phyloP scores from a whole-genome alignment of 2,888 invertebrate species.

The Melinopterus prodromus region DNA sequence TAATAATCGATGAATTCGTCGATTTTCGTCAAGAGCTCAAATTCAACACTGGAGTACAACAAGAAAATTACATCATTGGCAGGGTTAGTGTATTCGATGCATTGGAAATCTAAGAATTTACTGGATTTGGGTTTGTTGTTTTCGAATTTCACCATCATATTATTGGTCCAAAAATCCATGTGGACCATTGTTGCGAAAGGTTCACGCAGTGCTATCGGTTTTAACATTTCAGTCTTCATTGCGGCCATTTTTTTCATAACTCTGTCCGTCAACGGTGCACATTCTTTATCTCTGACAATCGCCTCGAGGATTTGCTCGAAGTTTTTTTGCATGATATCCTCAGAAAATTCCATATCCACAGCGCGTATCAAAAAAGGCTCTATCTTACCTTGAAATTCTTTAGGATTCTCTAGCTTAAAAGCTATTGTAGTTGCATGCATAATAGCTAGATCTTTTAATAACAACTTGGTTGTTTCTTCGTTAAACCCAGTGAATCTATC shows the following conservation, averaged over 20 bases:
- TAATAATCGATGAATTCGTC: constrained; percentile 62
- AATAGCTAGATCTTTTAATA: constrained; percentile 60
- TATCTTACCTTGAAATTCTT: constrained; percentile 55
- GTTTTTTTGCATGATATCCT: constrained; percentile 34
- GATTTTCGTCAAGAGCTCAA: constrained; percentile 54
- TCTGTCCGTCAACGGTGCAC: constrained; percentile 10
- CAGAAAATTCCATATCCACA: constrained; percentile 16
- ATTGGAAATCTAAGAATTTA: constrained; percentile 68
- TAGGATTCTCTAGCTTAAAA: constrained; percentile 59
- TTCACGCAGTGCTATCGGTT: not conserved
- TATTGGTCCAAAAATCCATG: constrained; percentile 28
- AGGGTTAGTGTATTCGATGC: constrained; percentile 62
- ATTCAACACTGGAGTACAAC: constrained; percentile 61
- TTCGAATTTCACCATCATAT: constrained; percentile 59
- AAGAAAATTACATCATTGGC: constrained; percentile 64
- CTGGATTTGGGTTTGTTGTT: constrained; percentile 46
- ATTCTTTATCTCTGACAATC: constrained; percentile 31
- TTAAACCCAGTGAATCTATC: constrained; percentile 62
- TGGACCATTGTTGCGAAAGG: constrained; percentile 21
- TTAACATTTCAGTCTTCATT: constrained; percentile 7
- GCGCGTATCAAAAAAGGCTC: constrained; percentile 51
- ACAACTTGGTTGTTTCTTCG: constrained; percentile 58
- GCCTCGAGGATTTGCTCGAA: constrained; percentile 33
- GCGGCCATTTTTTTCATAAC: not conserved
- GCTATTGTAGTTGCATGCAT: constrained; percentile 66